Evolutionary conservation across 2,797 vertebrate species (phyloP), one percentile per base, ranked within the genome.

Genomic region (Oreortyx pictus): DNA sequence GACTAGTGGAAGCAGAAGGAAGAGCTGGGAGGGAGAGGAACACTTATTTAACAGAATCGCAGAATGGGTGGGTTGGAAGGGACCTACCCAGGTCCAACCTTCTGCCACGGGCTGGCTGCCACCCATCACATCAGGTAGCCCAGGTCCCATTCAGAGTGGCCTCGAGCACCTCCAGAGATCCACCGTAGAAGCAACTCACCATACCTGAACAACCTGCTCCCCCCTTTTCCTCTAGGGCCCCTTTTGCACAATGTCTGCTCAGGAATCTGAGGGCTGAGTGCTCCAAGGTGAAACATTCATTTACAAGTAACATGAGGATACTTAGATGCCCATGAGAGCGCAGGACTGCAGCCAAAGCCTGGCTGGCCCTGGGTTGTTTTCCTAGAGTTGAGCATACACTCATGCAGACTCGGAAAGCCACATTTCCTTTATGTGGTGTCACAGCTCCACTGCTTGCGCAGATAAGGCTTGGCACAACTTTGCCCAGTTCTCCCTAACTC

Each of bases 401-500:
- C 39, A 18, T 2, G 16, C 52, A 82, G 35, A 33, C 49, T 44
- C 14, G 25, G 72, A 75, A 70, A 76, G 44, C 65, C 49, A 22
- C 11, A 8, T 56, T 76, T 79, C 43, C 71, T 79, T 52, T 46
- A 43, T 2, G 9, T 31, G 62, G 56, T 60, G 17, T 46, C 56
- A 77, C 70, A 83, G 0, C n/a, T 9, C 33, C 54, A 77, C 23
- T 35, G 6, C 20, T 62, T 57, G 12, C 8, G 13, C 5, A 35
- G 43, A 85, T 73, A 5, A 61, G 54, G 19, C 23, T 14, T 3
- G 72, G 29, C 61, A 65, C 37, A 67, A 35, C 54, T 72, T 60
- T 20, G 2, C 15, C 14, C 13, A 13, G 50, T 11, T 33, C 0
- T 0, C n/a, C 10, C 4, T 5, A 35, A 37, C 37, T 18, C 31